Evolutionary conservation across 2,888 invertebrate genomes (phyloP).

Genomic region (Drosophila leonis): DNA sequence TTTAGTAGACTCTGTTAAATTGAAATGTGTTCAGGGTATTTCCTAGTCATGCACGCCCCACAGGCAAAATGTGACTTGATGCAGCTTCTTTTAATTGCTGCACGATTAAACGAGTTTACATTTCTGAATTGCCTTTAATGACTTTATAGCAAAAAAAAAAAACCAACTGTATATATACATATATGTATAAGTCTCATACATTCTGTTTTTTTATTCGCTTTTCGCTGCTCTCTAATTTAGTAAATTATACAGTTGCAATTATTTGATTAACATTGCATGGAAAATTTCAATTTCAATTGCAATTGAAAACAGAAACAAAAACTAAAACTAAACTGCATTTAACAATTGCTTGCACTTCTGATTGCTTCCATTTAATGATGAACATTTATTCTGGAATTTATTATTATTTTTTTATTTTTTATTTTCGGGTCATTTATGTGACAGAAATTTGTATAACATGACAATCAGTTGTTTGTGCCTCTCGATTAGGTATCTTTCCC

Average conservation of each 20-base stretch:
- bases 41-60: neutral
- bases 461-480: neutral
- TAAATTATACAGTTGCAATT: conserved; percentile 32
- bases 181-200: neutral
- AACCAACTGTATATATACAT: neutral
- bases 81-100: conserved; percentile 17
- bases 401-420: neutral
- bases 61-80: neutral
- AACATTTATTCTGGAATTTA: neutral
- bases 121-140: conserved; percentile 29
- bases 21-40: neutral
- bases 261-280: conserved; percentile 21
- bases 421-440: neutral
- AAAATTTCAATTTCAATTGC: conserved; percentile 14
- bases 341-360: conserved; percentile 9
- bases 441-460: neutral
- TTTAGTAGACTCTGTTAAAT: neutral
- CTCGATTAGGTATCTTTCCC: neutral
- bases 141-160: conserved; percentile 12
- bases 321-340: conserved; percentile 4
- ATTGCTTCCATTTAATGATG: conserved; percentile 1
- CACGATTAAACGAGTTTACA: conserved; percentile 13
- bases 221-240: conserved; percentile 26
- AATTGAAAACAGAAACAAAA: conserved; percentile 1
- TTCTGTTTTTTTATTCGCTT: neutral